Conservation (phyloP, 30 jellyfish, hydroid and myxozoan genomes). For the Catostylus mosaicus region DNA sequence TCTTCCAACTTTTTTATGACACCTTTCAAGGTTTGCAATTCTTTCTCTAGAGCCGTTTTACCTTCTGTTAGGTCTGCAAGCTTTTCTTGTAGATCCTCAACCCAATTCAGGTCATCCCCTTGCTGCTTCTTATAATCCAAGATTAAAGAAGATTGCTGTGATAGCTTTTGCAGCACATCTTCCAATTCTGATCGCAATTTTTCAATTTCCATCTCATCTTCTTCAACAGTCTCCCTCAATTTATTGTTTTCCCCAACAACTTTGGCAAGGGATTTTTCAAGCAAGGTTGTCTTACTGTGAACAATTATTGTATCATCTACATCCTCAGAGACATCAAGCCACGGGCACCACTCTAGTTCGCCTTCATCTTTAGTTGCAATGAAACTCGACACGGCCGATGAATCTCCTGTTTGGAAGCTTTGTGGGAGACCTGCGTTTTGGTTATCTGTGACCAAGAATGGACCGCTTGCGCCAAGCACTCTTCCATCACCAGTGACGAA, state of each 20-base stretch:
- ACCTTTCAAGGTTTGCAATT: neutral
- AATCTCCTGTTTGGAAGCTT: constrained; percentile 12
- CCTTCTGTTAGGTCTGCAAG: constrained; percentile 18
- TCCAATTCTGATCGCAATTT: constrained; percentile 3
- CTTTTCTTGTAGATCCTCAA: constrained; percentile 54
- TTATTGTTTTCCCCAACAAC: constrained; percentile 58
- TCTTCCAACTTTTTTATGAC: neutral
- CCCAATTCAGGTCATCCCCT: neutral
- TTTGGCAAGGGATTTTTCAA: constrained; percentile 72
- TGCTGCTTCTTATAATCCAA: constrained; percentile 32
- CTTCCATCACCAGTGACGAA: constrained; percentile 56
- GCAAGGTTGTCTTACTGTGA: constrained; percentile 85
- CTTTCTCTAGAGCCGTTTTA: constrained; percentile 4
- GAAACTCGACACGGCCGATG: neutral
- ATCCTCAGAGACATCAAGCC: constrained; percentile 66
- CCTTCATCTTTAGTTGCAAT: neutral
- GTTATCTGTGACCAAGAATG: constrained; percentile 54
- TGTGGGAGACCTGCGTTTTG: constrained; percentile 1
- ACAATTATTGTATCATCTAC: constrained; percentile 70
- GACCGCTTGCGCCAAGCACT: constrained; percentile 90
- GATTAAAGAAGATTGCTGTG: constrained; percentile 1
- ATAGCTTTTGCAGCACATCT: constrained; percentile 14
- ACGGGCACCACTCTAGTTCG: constrained; percentile 74
- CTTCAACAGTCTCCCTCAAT: constrained; percentile 23
- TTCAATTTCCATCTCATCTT: constrained; percentile 8